Evolutionary conservation across 1,140 invertebrate genomes (phyloP).

Genomic region (Uloborus diversus): DNA sequence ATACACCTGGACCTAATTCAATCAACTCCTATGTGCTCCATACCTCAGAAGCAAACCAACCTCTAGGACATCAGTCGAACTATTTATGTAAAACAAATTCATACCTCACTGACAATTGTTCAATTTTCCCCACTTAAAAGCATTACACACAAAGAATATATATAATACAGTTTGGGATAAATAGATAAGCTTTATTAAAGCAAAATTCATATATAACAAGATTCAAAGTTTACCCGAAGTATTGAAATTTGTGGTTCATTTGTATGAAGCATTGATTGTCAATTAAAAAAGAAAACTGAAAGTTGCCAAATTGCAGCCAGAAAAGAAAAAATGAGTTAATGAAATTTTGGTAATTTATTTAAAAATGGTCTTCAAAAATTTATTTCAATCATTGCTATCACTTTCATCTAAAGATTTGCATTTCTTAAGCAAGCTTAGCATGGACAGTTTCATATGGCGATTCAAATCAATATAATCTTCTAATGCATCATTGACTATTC

Average conservation of each 20-base stretch:
- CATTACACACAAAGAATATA: no score
- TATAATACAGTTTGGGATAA: constrained; percentile 36
- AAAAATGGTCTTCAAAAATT: constrained; percentile 19
- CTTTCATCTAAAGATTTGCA: constrained; percentile 54
- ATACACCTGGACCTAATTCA: no score
- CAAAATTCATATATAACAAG: constrained; percentile 46
- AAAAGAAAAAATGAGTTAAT: neutral
- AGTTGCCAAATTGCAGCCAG: constrained; percentile 33
- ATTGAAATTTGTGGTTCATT: constrained; percentile 15
- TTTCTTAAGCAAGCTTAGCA: constrained; percentile 53
- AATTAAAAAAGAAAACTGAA: constrained; percentile 40
- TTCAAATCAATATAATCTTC: constrained; percentile 51
- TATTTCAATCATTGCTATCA: constrained; percentile 25
- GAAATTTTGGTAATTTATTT: constrained; percentile 16
- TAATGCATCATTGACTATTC: constrained; percentile 50
- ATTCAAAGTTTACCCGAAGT: constrained; percentile 49
- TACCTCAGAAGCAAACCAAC: no score
- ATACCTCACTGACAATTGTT: no score
- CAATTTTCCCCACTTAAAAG: no score
- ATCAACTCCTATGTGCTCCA: no score
- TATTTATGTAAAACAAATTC: no score
- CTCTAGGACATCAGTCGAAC: no score
- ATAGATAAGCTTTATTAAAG: constrained; percentile 55
- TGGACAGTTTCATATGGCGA: constrained; percentile 55
- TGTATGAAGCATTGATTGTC: constrained; percentile 48